Conservation (phyloP, 1,140 invertebrate species). For the Papilio machaon region DNA sequence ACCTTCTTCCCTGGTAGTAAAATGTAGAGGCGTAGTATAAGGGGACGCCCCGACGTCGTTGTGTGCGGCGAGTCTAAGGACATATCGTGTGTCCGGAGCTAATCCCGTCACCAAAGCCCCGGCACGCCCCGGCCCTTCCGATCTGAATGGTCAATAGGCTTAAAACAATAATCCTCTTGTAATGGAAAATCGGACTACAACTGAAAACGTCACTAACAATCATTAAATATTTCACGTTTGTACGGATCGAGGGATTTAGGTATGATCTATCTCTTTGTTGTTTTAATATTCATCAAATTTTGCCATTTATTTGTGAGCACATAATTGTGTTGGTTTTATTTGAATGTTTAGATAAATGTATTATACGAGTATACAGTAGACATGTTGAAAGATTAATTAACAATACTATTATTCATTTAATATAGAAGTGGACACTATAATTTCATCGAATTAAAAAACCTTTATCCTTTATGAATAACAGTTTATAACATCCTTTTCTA, state of each 20-base stretch:
- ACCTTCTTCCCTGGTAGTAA: slow-evolving; percentile 77
- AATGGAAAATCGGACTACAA: slow-evolving; percentile 36
- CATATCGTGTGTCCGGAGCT: slow-evolving; percentile 73
- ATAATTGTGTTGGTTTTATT: not conserved
- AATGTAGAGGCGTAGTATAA: slow-evolving; percentile 70
- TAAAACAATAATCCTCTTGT: slow-evolving; percentile 38
- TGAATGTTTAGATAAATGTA: not conserved
- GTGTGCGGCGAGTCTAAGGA: slow-evolving; percentile 68
- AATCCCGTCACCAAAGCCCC: slow-evolving; percentile 67
- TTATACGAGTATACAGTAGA: not conserved
- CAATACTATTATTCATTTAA: not conserved
- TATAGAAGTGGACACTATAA: too few species aligned
- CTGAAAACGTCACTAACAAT: slow-evolving; percentile 30
- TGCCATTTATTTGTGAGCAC: not conserved
- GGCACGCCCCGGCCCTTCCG: slow-evolving; percentile 70
- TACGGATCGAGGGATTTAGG: slow-evolving; percentile 4
- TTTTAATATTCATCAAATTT: slow-evolving; percentile 8
- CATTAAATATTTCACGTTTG: slow-evolving; percentile 25
- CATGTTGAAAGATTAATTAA: not conserved
- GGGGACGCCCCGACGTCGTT: slow-evolving; percentile 74
- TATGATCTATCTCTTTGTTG: not conserved
- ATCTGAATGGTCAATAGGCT: slow-evolving; percentile 50
- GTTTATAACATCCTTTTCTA: too few species aligned
- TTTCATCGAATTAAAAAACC: too few species aligned
- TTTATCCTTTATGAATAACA: too few species aligned